Conservation (phyloP, 2,797 vertebrate genomes). For the Fundulus diaphanus region DNA sequence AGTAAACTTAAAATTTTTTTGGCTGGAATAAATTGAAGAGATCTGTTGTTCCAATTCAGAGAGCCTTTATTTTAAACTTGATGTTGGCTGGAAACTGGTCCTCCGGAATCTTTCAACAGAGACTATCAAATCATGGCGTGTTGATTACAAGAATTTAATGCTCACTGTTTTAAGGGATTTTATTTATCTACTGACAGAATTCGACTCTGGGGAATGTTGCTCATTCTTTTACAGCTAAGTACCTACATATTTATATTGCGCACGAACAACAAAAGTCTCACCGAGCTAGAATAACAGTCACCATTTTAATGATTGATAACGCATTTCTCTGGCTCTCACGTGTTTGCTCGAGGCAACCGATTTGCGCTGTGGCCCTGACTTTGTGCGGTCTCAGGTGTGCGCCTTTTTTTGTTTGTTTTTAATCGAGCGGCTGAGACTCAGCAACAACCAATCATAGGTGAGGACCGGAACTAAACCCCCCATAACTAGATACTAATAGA, state of each 20-base stretch:
- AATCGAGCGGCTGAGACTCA: background rate
- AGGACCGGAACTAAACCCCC: conserved; percentile 19
- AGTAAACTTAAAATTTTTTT: background rate
- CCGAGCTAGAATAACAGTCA: background rate
- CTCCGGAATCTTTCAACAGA: background rate
- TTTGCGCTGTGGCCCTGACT: background rate
- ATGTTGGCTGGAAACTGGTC: background rate
- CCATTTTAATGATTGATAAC: background rate
- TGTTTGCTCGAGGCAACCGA: conserved; percentile 13
- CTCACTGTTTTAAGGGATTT: background rate
- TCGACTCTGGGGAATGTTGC: background rate
- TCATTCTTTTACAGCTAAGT: background rate
- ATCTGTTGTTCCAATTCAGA: background rate
- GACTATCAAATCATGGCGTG: background rate
- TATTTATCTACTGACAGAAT: background rate
- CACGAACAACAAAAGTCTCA: background rate
- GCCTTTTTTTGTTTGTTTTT: background rate
- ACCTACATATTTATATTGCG: background rate
- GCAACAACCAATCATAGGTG: conserved; percentile 55
- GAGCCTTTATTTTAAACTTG: background rate
- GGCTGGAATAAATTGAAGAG: background rate
- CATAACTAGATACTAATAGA: conserved; percentile 74
- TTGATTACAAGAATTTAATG: background rate
- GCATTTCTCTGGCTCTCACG: background rate
- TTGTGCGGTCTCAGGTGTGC: conserved; percentile 26